Evolutionary conservation across 2,888 invertebrate genomes (phyloP), one percentile per base, ranked within the genome.

Genomic region (Dryocosmus kuriphilus): DNA sequence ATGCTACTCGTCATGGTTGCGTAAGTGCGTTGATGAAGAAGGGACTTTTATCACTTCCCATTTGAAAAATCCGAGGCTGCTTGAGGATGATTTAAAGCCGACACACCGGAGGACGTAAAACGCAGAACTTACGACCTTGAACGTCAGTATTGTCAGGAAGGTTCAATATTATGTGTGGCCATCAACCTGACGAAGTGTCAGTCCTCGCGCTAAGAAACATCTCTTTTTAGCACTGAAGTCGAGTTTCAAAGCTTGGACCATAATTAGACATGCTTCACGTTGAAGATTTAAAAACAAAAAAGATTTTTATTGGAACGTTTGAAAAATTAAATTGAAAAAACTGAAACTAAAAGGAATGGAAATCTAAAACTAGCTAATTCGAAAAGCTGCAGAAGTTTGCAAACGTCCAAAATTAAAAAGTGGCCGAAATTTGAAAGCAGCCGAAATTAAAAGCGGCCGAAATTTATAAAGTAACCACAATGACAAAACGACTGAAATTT

Each of bases 41-140:
- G 65, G 24, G 24, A 65, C 24, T 65, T 63, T 41, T 65, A 65
- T 41, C 65, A 65, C 41, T 65, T 41, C 35, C 38, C 65, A 41
- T 24, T 41, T 65, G 57, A 27, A 60, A 24, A 60, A 60, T 60
- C 24, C 24, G 24, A 35, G 63, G 22, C 35, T 63, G 35, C 35
- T 63, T 63, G 35, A 63, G 35, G 32, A 63, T 63, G 63, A 63
- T 63, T 63, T 63, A 63, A 63, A 32, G 32, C 5, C 35, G 35
- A 63, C 22, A 4, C 63, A 63, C 35, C 35, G 9, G 22, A 63
- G 8, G 35, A 63, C 35, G 35, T 63, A 63, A 63, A 63, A 63
- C 35, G 63, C 35, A 63, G 35, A 11, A 35, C 63, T 63, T 35
- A 63, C 35, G 32, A 60, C 24, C 57, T 60, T 60, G 27, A 60